Evolutionary conservation across 2,888 invertebrate genomes (phyloP), one percentile per base, ranked within the genome.

Genomic region (Polydrusus tereticollis): DNA sequence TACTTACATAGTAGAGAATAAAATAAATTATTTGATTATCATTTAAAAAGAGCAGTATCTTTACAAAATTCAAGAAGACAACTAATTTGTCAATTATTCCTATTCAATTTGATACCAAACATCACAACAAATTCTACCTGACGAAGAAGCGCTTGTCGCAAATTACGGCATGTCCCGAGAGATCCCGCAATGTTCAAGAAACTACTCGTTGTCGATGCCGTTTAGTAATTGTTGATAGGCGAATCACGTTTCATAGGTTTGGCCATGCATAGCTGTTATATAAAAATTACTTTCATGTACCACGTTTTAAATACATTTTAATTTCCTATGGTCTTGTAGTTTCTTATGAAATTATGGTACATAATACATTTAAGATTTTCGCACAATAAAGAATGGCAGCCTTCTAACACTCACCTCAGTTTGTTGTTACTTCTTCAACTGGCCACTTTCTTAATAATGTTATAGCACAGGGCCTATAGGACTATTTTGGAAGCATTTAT

Each of bases 161-260:
- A 68, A 68, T 68, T 68, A 68, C 68, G n/a, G 26, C 16, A 38
- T 60, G 68, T 68, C 68, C 60, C 68, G 68, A 60, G 16, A 60
- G 8, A 36, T 59, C 26, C 38, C 41, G 50, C 47, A 47, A 47
- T 23, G 33, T 58, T 47, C 58, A 67, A 58, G 67, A 67, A 67
- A 45, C 47, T 21, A 12, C 18, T 29, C 29, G 58, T 2, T 26
- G 1, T 7, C 45, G 36, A 45, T 58, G 58, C 67, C 57, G 57
- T 55, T 65, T 58, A 58, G 33, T 47, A 38, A 67, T 67, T 67
- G 58, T 67, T 67, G 58, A 67, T 58, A 45, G 41, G 43, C 23
- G 36, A 14, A 58, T 67, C 67, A 67, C 67, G 67, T 45, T 65
- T 29, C 7, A n/a, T 38, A 58, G 66, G 57, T 66, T 66, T 55